A percentile compares a stretch with the other conserved stretches of the same genome.
Evolutionary conservation across 2,113 vertebrate species (phyloP).

Genomic region (Natator depressus): DNA sequence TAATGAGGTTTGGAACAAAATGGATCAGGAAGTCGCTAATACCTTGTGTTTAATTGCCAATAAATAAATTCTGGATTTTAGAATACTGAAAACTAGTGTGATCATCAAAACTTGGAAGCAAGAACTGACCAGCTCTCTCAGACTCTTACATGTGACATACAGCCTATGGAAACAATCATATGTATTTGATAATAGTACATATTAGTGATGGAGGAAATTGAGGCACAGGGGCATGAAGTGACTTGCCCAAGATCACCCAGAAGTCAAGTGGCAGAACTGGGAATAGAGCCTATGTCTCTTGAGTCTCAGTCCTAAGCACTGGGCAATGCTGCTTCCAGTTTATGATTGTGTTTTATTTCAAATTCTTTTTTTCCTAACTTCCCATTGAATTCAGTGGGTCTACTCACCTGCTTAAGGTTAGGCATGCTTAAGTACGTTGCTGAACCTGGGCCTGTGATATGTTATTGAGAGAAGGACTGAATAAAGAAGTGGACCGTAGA

Average conservation of each 20-base stretch:
- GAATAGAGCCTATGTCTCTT: not conserved
- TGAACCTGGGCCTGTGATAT: not conserved
- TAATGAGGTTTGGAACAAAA: not conserved
- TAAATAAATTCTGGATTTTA: not conserved
- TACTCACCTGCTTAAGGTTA: not conserved
- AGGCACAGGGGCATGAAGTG: not conserved
- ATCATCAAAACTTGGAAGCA: not conserved
- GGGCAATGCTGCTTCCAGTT: not conserved
- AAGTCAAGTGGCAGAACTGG: not conserved
- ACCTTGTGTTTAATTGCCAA: not conserved
- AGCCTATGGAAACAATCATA: not conserved
- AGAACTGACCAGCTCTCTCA: not conserved
- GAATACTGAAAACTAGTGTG: not conserved
- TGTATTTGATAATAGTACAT: not conserved
- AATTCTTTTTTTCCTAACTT: not conserved
- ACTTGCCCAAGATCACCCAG: not conserved
- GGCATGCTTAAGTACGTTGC: conserved; percentile 11
- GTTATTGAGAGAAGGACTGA: not conserved
- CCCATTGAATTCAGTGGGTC: not conserved
- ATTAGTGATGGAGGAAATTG: not conserved
- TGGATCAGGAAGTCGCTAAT: not conserved
- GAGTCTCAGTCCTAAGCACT: not conserved
- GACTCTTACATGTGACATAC: not conserved
- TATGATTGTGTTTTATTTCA: not conserved
- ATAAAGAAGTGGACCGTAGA: not conserved